Evolutionary conservation across 1,140 invertebrate genomes (phyloP).

Genomic region (Diprion similis): DNA sequence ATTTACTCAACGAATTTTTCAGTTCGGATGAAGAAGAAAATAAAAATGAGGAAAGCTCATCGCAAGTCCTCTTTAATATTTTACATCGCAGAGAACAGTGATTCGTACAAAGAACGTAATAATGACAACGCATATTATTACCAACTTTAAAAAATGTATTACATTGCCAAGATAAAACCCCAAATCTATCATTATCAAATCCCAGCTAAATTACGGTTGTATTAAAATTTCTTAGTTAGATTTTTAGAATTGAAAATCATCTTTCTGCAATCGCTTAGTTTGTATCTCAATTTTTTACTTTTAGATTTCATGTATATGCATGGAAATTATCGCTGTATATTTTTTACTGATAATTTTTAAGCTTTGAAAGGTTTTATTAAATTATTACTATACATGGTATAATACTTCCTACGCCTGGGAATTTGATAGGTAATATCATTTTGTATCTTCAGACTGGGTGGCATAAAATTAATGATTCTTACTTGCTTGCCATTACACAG

Average conservation of each 20-base stretch:
- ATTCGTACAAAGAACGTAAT: not conserved
- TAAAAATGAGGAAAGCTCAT: constrained; percentile 48
- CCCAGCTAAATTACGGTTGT: too few species aligned
- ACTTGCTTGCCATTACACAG: too few species aligned
- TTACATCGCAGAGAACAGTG: constrained; percentile 56
- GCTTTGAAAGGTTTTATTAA: not conserved
- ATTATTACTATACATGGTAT: not conserved
- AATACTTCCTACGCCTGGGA: not conserved
- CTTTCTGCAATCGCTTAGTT: too few species aligned
- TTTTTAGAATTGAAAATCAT: too few species aligned
- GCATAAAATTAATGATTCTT: too few species aligned
- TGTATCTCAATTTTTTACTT: too few species aligned
- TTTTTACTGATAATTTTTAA: not conserved
- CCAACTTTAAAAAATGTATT: not conserved
- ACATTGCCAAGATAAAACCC: not conserved
- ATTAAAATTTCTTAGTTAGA: too few species aligned
- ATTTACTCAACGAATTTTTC: constrained; percentile 55
- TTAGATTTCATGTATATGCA: not conserved
- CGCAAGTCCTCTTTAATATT: constrained; percentile 56
- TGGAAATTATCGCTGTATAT: not conserved
- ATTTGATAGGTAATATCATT: not conserved
- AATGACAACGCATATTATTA: not conserved
- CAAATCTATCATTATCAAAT: not conserved
- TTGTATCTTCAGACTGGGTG: too few species aligned
- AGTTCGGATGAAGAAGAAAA: constrained; percentile 54